Evolutionary conservation across 2,888 invertebrate genomes (phyloP).

Genomic region (Dermolepida albohirtum): DNA sequence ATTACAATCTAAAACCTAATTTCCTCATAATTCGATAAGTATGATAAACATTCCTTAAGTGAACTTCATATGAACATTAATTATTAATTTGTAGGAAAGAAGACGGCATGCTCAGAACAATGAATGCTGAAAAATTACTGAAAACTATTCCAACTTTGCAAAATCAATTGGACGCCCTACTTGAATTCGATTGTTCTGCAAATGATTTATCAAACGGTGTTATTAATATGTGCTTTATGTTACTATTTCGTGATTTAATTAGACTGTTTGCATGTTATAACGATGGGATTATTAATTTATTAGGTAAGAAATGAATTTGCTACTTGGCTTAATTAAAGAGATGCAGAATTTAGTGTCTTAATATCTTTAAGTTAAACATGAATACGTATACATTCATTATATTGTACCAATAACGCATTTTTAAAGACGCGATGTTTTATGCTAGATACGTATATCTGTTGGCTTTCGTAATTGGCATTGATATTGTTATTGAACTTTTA

Average conservation of each 20-base stretch:
- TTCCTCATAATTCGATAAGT: too few species aligned
- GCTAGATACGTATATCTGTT: too few species aligned
- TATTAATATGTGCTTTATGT: conserved; percentile 86
- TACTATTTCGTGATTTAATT: conserved; percentile 86
- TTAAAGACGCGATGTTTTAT: too few species aligned
- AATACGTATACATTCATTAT: too few species aligned
- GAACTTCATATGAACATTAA: too few species aligned
- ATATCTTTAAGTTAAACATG: too few species aligned
- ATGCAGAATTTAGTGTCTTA: too few species aligned
- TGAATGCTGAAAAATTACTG: conserved; percentile 96
- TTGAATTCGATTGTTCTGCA: conserved; percentile 97
- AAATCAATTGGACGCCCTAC: conserved; percentile 91
- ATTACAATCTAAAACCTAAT: conserved; percentile 5
- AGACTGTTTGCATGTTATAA: conserved; percentile 99
- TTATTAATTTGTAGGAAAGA: conserved; percentile 79
- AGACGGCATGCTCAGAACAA: conserved; percentile 95
- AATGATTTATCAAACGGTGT: conserved; percentile 97
- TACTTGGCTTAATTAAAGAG: not conserved
- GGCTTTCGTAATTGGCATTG: too few species aligned
- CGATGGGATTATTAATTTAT: conserved; percentile 97
- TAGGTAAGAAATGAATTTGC: conserved; percentile 70
- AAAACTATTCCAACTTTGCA: conserved; percentile 97
- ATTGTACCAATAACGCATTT: too few species aligned
- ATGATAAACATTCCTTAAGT: too few species aligned
- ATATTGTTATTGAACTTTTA: too few species aligned